Percentiles rank a stretch among this genome's conserved stretches.
Evolutionary conservation across 2,888 invertebrate genomes (phyloP).

Genomic region (Cloeon dipterum): DNA sequence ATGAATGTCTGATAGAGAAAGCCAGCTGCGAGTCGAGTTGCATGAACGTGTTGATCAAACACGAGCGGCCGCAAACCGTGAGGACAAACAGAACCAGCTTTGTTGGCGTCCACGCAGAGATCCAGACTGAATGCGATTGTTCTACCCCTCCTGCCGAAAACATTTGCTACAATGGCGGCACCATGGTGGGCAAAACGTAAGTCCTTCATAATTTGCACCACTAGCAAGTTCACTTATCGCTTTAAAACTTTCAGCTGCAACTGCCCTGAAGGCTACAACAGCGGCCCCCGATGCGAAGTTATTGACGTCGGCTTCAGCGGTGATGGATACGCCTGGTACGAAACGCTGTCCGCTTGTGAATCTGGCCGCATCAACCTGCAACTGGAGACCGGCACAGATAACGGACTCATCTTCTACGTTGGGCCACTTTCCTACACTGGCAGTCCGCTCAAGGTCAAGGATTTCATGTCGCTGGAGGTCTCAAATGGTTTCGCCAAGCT

Average conservation of each 20-base stretch:
- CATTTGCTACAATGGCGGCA: conserved; percentile 58
- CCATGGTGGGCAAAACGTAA: conserved; percentile 14
- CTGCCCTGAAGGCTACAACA: conserved; percentile 50
- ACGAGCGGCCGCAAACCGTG: conserved; percentile 53
- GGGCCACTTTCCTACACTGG: conserved; percentile 45
- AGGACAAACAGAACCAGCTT: conserved; percentile 86
- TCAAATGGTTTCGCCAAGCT: conserved; percentile 61
- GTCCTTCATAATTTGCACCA: background rate
- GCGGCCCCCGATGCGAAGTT: conserved; percentile 83
- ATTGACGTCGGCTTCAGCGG: conserved; percentile 71
- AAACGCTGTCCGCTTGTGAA: conserved; percentile 65
- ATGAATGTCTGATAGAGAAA: conserved; percentile 64
- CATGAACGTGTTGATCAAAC: conserved; percentile 48
- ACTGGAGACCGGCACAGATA: conserved; percentile 47
- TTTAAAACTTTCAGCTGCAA: conserved; percentile 36
- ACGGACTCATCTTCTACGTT: conserved; percentile 74
- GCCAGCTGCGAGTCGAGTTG: conserved; percentile 53
- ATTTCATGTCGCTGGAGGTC: conserved; percentile 79
- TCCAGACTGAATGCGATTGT: conserved; percentile 57
- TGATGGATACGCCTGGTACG: conserved; percentile 85
- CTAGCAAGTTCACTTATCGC: background rate
- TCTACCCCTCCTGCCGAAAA: conserved; percentile 18
- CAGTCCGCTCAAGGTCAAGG: conserved; percentile 27
- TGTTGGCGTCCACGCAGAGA: conserved; percentile 72
- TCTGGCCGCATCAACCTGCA: conserved; percentile 61